Base-by-base conservation (phyloP, 2,113 vertebrate species). In the Antigone vipio region DNA sequence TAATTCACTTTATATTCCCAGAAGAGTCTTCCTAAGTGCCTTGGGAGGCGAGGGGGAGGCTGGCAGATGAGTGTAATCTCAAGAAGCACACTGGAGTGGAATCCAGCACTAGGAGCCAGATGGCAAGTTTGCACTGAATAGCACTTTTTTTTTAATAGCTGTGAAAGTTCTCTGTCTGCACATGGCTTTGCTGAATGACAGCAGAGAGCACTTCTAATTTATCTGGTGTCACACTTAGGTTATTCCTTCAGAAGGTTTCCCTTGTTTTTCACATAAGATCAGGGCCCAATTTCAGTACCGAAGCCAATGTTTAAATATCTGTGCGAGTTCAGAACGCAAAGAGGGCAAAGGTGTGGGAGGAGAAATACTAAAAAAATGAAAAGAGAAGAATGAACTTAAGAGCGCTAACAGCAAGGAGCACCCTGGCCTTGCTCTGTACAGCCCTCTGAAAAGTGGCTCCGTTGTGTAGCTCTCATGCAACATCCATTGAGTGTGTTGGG, bases 1-100 rank as follows among this genome's bases (percentile, higher is more conserved):
- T 96, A 96, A 97, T 98, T 97, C 91, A 95, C 91, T 96, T 96
- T 89, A 94, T 96, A 88, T 98, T 98, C 97, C 97, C 98, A 97
- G 97, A 98, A 97, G 96, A 98, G 88, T 95, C 93, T 97, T 91
- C 72, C 92, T 85, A 84, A 97, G 93, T 98, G 98, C 97, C 97
- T 97, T 83, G 34, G 64, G 96, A 97, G 96, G 92, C 8, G 34
- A 96, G 96, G 93, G 96, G 95, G 97, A 97, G 97, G 97, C 73
- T 96, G 97, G 97, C 92, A 76, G 74, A 93, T 83, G 97, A 97
- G 88, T 79, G 73, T 77, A 96, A 97, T 94, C 97, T 97, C 96
- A 92, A 94, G 91, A 93, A 96, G 91, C 94, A 96, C 76, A 38
- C 77, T 89, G 67, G 81, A 81, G 93, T 88, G 50, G 72, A 96